Conservation (phyloP, 2,888 invertebrate genomes). For the Parochlus steinenii region DNA sequence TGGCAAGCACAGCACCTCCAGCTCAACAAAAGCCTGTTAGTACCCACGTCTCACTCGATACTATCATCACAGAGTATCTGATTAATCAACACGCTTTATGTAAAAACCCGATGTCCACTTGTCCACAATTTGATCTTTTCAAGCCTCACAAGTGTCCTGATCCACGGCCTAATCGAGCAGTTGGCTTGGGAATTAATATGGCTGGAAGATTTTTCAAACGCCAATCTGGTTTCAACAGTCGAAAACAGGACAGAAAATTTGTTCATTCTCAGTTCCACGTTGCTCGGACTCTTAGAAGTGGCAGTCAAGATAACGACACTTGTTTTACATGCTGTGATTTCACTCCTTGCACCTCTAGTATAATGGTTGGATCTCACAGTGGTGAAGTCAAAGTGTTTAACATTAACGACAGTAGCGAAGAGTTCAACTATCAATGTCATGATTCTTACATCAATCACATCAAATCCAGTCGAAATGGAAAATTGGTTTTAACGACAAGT, state of each 20-base stretch:
- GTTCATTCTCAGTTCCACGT: conserved; percentile 72
- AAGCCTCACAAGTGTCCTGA: conserved; percentile 95
- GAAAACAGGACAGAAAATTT: conserved; percentile 58
- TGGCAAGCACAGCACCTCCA: conserved; percentile 15
- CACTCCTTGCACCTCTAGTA: conserved; percentile 38
- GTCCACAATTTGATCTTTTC: conserved; percentile 90
- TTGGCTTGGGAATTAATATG: conserved; percentile 45
- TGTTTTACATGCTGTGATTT: conserved; percentile 61
- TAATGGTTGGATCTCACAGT: conserved; percentile 78
- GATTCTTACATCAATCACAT: conserved; percentile 73
- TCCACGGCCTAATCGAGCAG: conserved; percentile 40
- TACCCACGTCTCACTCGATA: conserved; percentile 54
- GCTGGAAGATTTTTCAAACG: conserved; percentile 42
- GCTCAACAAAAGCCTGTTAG: conserved; percentile 16
- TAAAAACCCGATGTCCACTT: conserved; percentile 93
- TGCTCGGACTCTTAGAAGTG: conserved; percentile 50
- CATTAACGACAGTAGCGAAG: conserved; percentile 65
- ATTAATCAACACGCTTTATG: conserved; percentile 96
- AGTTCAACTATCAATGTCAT: conserved; percentile 62
- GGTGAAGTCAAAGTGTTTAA: conserved; percentile 86
- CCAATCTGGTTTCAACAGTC: conserved; percentile 37
- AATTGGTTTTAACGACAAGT: conserved; percentile 66
- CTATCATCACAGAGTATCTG: conserved; percentile 90
- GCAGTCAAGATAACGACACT: conserved; percentile 52
- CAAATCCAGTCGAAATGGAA: conserved; percentile 56